Evolutionary conservation across 2,113 vertebrate species (phyloP), one percentile per base, ranked within the genome.

Genomic region (Protomyctophum bolini): DNA sequence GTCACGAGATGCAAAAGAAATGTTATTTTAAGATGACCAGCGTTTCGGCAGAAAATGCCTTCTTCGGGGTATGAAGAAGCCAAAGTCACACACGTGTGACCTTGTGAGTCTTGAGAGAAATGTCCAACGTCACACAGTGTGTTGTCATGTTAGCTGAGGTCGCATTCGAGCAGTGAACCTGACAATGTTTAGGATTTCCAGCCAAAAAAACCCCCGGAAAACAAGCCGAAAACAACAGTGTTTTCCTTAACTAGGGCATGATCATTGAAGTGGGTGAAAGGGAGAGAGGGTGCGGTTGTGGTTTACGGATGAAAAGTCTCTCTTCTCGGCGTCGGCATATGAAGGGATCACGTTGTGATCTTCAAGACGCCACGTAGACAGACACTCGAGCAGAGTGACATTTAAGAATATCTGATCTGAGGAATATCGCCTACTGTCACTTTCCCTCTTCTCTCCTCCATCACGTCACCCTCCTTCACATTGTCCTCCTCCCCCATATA

Each of bases 371-470:
- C 72, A 60, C 28, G 28, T 59, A 28, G 33, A 73, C 75, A 89
- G 81, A 79, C 79, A 81, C 79, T 87, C 78, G 75, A 81, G 82
- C 75, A 84, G 41, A 10, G 82, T 91, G 91, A 91, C 88, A 91
- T 92, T 91, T 91, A 87, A 75, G 85, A 85, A 86, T 91, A 91
- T 92, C 83, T 87, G 88, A 91, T 92, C 70, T 83, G 79, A 91
- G 72, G 79, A 85, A 87, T 83, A 83, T 85, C 79, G 52, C 66
- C 79, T 80, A 66, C 66, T 33, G 68, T 77, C 70, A 75, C 81
- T 77, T 72, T 64, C 67, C 66, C 33, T 74, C 58, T n/a, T 70
- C 50, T 64, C 70, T 69, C 58, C 45, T 46, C 33, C 67, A 21
- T 65, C 62, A 21, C 10, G 73, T 65, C 33, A 69, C 58, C 51